Evolutionary conservation across 2,888 invertebrate species (phyloP).

Genomic region (Melieria omissa): DNA sequence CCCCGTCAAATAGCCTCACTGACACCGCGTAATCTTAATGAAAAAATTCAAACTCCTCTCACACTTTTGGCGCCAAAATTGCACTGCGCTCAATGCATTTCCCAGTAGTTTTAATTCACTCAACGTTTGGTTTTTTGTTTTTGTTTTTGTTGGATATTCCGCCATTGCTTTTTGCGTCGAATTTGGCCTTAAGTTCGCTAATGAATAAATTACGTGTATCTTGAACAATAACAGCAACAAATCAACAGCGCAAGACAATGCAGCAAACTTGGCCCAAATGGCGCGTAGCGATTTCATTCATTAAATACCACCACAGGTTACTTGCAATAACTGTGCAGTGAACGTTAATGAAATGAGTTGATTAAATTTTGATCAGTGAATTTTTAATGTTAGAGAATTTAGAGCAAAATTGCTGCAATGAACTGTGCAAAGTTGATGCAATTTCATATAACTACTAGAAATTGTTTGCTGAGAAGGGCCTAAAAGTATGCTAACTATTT

Average conservation of each 20-base stretch:
- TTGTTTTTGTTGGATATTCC: constrained; percentile 10
- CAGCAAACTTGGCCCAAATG: no score
- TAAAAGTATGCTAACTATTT: no score
- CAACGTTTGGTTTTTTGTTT: constrained; percentile 10
- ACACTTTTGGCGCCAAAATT: no score
- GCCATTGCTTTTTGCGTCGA: constrained; percentile 4
- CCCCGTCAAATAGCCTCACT: constrained; percentile 15
- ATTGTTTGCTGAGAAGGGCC: no score
- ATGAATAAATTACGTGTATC: constrained; percentile 43
- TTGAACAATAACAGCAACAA: constrained; percentile 6
- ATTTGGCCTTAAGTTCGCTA: constrained; percentile 26
- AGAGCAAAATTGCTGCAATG: no score
- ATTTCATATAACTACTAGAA: no score
- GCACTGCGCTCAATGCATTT: background rate
- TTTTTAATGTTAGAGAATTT: no score
- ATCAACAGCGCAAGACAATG: background rate
- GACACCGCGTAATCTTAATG: constrained; percentile 11
- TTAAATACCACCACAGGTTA: no score
- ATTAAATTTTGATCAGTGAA: background rate
- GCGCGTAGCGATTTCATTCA: no score
- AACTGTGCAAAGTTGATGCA: no score
- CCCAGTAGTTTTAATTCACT: constrained; percentile 28
- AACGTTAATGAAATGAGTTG: background rate
- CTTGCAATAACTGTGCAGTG: no score
- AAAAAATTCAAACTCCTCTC: no score